Conservation (phyloP, 1,140 invertebrate species). For the Drosophila funebris region DNA sequence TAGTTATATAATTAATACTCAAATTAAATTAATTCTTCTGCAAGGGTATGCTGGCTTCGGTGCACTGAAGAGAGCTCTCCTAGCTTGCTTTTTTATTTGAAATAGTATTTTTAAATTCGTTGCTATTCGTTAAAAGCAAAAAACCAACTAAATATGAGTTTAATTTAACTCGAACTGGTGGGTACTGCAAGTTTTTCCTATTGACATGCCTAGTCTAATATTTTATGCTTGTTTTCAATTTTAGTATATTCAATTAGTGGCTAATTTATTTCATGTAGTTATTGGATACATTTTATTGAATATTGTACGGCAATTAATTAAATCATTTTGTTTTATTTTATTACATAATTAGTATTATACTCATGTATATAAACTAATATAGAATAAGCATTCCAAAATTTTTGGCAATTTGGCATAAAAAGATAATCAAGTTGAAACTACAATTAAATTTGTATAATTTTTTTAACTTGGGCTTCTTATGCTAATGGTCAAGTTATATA, state of each 20-base stretch:
- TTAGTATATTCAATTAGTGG: conserved; percentile 27
- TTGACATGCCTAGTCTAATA: conserved; percentile 30
- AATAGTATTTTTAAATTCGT: conserved; percentile 6
- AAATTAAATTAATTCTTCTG: not conserved
- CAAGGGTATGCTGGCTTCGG: conserved; percentile 29
- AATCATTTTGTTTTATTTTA: conserved; percentile 10
- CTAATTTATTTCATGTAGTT: conserved; percentile 33
- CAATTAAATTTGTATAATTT: not conserved
- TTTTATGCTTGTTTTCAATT: conserved; percentile 34
- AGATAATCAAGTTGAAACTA: not conserved
- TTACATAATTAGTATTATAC: conserved; percentile 16
- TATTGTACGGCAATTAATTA: conserved; percentile 3
- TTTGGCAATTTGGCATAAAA: conserved; percentile 4
- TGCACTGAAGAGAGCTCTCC: conserved; percentile 1
- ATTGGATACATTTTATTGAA: conserved; percentile 12
- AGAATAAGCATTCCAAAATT: conserved; percentile 31
- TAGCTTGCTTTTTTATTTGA: conserved; percentile 10
- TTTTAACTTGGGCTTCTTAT: conserved; percentile 6
- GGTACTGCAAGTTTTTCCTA: conserved; percentile 69
- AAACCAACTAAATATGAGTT: not conserved
- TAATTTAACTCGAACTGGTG: conserved; percentile 56
- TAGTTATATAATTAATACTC: too few species aligned
- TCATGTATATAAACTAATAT: conserved; percentile 16
- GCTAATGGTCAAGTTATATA: conserved; percentile 24
- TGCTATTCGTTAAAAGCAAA: conserved; percentile 3